Conservation (phyloP, 2,113 vertebrate genomes). For the Daphoenositta chrysoptera region DNA sequence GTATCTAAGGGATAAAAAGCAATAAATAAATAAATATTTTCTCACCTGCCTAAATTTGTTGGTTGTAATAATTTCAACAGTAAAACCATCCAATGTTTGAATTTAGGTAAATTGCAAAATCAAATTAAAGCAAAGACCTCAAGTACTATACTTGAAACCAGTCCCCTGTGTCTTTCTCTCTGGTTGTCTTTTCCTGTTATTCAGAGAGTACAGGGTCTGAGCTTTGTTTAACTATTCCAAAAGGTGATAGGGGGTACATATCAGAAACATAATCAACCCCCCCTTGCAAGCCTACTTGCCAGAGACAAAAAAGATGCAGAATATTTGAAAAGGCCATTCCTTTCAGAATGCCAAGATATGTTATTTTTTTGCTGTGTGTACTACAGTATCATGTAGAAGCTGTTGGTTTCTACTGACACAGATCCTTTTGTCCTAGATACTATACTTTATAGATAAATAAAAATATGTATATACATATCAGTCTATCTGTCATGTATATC, state of each 20-base stretch:
- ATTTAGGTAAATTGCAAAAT: background rate
- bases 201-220: background rate
- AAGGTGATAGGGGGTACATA: background rate
- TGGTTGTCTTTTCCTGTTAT: background rate
- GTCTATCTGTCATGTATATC: background rate
- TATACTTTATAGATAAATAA: background rate
- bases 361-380: background rate
- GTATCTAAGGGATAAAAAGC: background rate
- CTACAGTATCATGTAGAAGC: background rate
- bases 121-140: background rate
- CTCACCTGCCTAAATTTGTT: background rate
- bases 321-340: background rate
- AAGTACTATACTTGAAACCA: background rate
- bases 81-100: background rate
- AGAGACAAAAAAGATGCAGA: conserved; percentile 15
- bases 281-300: background rate
- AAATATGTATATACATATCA: background rate
- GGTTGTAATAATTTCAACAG: background rate
- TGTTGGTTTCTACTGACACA: background rate
- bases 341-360: background rate
- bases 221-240: background rate
- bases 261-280: background rate
- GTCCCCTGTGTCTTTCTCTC: background rate
- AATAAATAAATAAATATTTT: background rate
- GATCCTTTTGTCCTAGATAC: background rate